Conservation (phyloP, 2,797 vertebrate species). For the Danio tinwini region DNA sequence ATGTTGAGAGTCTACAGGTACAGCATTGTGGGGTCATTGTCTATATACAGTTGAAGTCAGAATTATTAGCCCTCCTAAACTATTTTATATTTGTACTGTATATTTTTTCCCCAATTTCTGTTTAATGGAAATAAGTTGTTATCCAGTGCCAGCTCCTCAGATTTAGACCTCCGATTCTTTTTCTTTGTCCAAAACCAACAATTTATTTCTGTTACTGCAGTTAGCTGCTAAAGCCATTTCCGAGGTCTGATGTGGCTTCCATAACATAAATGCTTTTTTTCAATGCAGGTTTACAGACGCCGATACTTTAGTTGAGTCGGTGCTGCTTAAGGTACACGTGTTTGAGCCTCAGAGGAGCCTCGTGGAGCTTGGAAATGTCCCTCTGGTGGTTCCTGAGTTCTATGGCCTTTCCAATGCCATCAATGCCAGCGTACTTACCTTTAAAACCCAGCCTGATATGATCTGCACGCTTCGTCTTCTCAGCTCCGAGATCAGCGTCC, state of each 20-base stretch:
- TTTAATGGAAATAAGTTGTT: too few species aligned
- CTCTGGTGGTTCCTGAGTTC: slow-evolving; percentile 77
- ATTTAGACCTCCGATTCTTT: too few species aligned
- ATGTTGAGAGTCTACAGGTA: slow-evolving; percentile 78
- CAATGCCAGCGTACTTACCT: slow-evolving; percentile 71
- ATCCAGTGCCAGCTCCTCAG: too few species aligned
- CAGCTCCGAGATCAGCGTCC: slow-evolving; percentile 65
- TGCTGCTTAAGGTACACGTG: slow-evolving; percentile 71
- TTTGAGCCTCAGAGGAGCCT: slow-evolving; percentile 65
- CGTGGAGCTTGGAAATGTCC: slow-evolving; percentile 67
- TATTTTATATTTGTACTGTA: too few species aligned
- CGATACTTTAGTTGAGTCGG: slow-evolving; percentile 73
- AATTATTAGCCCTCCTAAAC: too few species aligned
- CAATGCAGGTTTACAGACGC: slow-evolving; percentile 78
- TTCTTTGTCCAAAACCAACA: not conserved
- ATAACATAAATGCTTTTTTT: not conserved
- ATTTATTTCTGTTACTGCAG: not conserved
- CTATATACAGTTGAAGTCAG: too few species aligned
- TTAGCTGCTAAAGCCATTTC: not conserved
- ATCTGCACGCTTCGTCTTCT: slow-evolving; percentile 70
- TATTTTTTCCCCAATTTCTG: too few species aligned
- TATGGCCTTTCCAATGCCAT: slow-evolving; percentile 75
- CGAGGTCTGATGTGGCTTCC: not conserved
- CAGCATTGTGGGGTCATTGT: not conserved
- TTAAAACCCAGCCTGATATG: slow-evolving; percentile 46